Evolutionary conservation across 2,113 vertebrate genomes (phyloP), one percentile per base, ranked within the genome.

Genomic region (Notothenia coriiceps): DNA sequence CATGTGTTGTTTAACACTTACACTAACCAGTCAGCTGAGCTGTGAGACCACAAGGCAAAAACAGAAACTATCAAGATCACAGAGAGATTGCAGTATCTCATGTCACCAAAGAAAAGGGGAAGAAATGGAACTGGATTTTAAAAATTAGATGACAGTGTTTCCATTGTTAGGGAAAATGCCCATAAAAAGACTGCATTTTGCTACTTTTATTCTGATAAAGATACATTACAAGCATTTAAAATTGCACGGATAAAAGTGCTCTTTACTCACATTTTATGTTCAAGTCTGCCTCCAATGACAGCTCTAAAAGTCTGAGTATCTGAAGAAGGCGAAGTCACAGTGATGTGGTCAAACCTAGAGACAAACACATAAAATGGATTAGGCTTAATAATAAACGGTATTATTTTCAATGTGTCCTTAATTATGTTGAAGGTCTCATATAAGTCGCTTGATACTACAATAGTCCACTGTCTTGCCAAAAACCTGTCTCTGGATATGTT

Each of bases 321-420:
- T 8, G 57, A 71, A 52, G 43, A 44, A 61, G 60, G 47, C 40
- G 40, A 68, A 54, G 75, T 95, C 93, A 95, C 94, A 94, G 93
- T 93, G 92, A 79, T 83, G 77, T 51, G 91, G 93, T 95, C 93
- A 83, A 83, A 85, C 82, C 93, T 95, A 18, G 54, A 74, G 71
- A 49, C 4, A 69, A 72, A 75, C 35, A 74, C n/a, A 57, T 14
- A 35, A 29, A 67, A 68, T 44, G 0, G 0, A 20, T 59, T 1
- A 25, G 2, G 17, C 4, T 64, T 29, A 1, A 44, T 20, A 5
- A 20, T 2, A 2, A 76, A 3, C 8, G 5, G 10, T 18, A 22
- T 40, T 40, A 9, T 18, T 18, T n/a, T 51, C 9, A 5, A 47
- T 18, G 8, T 35, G 1, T 49, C 52, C 51, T 17, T 20, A 47